Evolutionary conservation across 2,888 invertebrate genomes (phyloP), one percentile per base, ranked within the genome.

Genomic region (Cheiracanthium punctorium): DNA sequence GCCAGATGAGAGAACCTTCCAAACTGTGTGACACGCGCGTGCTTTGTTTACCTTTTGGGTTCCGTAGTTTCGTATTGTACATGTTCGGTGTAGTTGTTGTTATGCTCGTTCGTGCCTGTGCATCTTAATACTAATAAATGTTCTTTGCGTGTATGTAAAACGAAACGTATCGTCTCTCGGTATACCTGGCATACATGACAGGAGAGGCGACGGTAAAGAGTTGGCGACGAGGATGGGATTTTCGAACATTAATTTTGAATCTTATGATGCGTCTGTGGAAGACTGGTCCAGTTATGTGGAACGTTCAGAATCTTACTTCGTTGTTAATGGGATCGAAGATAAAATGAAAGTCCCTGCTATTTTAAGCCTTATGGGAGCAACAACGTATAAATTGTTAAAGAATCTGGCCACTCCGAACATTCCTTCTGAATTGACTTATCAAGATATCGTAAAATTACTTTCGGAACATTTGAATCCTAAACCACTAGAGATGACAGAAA

Each of bases 401-500:
- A 74, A 74, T 74, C 74, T 74, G 74, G 74, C 74, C 74, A 74
- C 74, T 74, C 74, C 74, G 28, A 74, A 74, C 64, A 74, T 74
- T 74, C 74, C 64, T 74, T 74, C 74, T 33, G 64, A 64, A 74
- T 74, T 74, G 74, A 74, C 74, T 74, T 74, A 74, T 74, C 64
- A 74, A 74, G 74, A 74, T 74, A 74, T 74, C 64, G 74, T 74
- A 74, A 74, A 74, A 74, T 74, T 74, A 74, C 74, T 74, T 74
- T 74, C 74, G 74, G 75, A 75, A 37, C 75, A 75, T 75, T 75
- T 75, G 64, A 75, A 75, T 75, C 75, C 75, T 64, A 75, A 75
- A 75, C 75, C 75, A 75, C 75, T 75, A 65, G 75, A 75, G 75
- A 75, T 75, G 75, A 75, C 75, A 75, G 75, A 75, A 75, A 72